These are phyloP conservation scores for Stenchaetothrips biformis DNA, from an alignment of 2,888 invertebrate genomes.

Conservation along the genomic window DNA sequence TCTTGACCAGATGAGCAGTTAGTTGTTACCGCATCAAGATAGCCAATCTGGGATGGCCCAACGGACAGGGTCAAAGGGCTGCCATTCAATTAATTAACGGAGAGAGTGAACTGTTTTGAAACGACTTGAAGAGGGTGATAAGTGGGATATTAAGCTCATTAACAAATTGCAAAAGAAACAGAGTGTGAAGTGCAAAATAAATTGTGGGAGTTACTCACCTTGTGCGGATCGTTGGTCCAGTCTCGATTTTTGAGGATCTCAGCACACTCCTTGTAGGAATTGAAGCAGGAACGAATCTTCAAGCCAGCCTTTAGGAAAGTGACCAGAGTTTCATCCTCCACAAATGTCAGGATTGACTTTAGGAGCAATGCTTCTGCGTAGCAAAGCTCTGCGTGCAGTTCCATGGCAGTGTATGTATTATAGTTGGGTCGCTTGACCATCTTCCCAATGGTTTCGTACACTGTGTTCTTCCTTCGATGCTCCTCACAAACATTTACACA, in stretches of 20 bases:
- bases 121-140: too few relatives aligned
- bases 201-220: slow-evolving; percentile 27
- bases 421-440: slow-evolving; percentile 73
- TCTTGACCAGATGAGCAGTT: too few relatives aligned
- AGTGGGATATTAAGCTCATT: too few relatives aligned
- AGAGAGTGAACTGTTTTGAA: too few relatives aligned
- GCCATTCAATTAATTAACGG: too few relatives aligned
- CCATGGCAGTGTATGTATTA: slow-evolving; percentile 65
- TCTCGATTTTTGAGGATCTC: slow-evolving; percentile 70
- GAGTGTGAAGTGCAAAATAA: too few relatives aligned
- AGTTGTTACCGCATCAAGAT: too few relatives aligned
- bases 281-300: slow-evolving; percentile 85
- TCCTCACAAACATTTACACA: slow-evolving; percentile 74
- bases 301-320: slow-evolving; percentile 90
- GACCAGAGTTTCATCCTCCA: slow-evolving; percentile 89
- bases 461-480: slow-evolving; percentile 61
- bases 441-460: slow-evolving; percentile 77
- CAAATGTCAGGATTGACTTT: slow-evolving; percentile 83
- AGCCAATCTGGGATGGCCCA: too few relatives aligned
- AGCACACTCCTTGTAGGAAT: slow-evolving; percentile 88
- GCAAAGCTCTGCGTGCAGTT: slow-evolving; percentile 92
- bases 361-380: slow-evolving; percentile 87
- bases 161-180: too few relatives aligned
- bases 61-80: too few relatives aligned
- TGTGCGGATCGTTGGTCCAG: slow-evolving; percentile 58